Evolutionary conservation across 2,888 invertebrate genomes (phyloP).

Genomic region (Ischnus inquisitorius): DNA sequence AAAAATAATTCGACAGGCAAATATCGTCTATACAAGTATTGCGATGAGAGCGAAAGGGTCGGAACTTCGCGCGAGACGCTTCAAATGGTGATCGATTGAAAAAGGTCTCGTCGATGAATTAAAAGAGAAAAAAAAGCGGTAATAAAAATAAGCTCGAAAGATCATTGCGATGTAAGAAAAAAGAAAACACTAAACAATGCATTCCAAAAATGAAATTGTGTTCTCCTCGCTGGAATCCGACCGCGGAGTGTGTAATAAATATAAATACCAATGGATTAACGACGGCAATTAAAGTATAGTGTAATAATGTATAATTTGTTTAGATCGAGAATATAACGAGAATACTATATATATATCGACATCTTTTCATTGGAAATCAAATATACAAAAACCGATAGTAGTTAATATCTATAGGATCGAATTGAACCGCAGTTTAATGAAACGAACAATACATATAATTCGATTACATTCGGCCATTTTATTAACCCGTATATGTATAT

Average conservation of each 20-base stretch:
- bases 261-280: background rate
- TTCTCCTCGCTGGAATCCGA: conserved; percentile 38
- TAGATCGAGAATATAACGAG: conserved; percentile 34
- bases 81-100: background rate
- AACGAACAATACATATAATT: conserved; percentile 42
- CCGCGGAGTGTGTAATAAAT: conserved; percentile 21
- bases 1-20: conserved; percentile 8
- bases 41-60: conserved; percentile 1
- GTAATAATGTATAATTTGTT: conserved; percentile 15
- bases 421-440: conserved; percentile 19
- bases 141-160: background rate
- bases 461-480: conserved; percentile 21
- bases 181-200: background rate
- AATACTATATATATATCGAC: conserved; percentile 20
- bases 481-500: background rate
- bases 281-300: background rate
- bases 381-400: conserved; percentile 7
- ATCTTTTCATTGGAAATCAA: conserved; percentile 49
- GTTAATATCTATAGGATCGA: conserved; percentile 30
- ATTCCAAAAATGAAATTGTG: conserved; percentile 17
- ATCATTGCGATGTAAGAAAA: background rate
- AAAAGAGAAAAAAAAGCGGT: background rate
- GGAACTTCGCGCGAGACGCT: background rate
- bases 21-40: background rate
- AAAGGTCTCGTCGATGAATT: background rate